phyloP scores from a whole-genome alignment of 2,113 vertebrate species.

The Gnathonemus longibarbis region DNA sequence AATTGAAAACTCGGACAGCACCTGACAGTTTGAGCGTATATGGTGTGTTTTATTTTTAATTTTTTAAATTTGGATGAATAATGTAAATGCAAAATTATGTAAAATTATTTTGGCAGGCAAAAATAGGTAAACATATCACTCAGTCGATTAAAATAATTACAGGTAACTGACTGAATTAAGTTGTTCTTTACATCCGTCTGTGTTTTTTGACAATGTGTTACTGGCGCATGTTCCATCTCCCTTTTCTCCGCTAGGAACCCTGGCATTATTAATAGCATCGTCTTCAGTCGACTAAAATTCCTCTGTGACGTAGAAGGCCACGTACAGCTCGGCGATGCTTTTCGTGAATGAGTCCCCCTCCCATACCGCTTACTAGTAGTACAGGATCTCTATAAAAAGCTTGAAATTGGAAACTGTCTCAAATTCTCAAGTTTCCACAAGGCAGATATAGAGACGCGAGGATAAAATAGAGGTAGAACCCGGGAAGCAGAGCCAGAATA shows the following conservation, averaged over 20 bases:
- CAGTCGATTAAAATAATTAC: background rate
- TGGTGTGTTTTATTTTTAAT: background rate
- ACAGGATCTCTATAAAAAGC: conserved; percentile 80
- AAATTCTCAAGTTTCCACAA: conserved; percentile 56
- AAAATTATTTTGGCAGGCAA: background rate
- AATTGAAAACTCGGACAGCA: background rate
- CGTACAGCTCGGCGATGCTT: conserved; percentile 86
- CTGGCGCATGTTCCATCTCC: conserved; percentile 32
- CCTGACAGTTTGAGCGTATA: background rate
- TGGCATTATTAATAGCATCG: conserved; percentile 75
- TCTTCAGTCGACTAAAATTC: conserved; percentile 67
- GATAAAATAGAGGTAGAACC: conserved; percentile 2
- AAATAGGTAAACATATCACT: background rate
- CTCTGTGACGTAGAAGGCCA: conserved; percentile 75
- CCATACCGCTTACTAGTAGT: conserved; percentile 66
- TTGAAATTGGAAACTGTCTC: conserved; percentile 55
- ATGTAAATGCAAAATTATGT: too few species aligned
- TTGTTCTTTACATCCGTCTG: conserved; percentile 43
- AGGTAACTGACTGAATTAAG: background rate
- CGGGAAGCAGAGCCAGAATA: background rate
- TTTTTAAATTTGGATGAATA: background rate
- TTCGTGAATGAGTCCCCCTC: conserved; percentile 82
- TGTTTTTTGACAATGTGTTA: conserved; percentile 11
- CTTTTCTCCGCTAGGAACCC: conserved; percentile 48
- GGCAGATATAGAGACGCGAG: conserved; percentile 38